phyloP scores from a whole-genome alignment of 1,140 invertebrate species.

The Papilio machaon region DNA sequence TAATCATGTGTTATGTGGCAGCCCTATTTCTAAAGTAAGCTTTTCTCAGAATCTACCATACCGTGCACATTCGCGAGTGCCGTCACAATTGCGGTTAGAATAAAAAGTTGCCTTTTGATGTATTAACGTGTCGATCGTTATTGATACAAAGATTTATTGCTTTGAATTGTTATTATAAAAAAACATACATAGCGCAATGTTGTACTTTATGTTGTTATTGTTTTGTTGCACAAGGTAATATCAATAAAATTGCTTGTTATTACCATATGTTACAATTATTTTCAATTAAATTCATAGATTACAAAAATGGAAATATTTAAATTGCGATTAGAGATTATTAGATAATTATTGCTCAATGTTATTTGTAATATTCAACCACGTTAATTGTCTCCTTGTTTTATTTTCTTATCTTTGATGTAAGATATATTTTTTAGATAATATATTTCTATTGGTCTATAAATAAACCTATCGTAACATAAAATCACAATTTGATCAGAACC shows the following conservation, averaged over 20 bases:
- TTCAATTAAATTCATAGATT: not conserved
- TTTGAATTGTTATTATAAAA: not conserved
- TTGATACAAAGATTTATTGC: constrained; percentile 5
- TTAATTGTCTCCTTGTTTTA: not conserved
- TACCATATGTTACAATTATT: not conserved
- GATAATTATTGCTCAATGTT: too few relatives aligned
- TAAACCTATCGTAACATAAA: too few relatives aligned
- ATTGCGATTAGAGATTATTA: not conserved
- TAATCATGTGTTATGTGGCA: not conserved
- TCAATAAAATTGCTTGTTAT: not conserved
- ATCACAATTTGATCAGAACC: not conserved
- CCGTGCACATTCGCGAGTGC: not conserved
- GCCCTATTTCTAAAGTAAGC: not conserved
- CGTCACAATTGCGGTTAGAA: not conserved
- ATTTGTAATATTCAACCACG: too few relatives aligned
- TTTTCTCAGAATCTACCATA: not conserved
- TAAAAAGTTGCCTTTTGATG: not conserved
- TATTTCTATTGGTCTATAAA: too few relatives aligned
- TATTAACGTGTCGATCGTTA: not conserved
- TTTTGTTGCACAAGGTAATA: not conserved
- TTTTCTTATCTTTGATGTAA: not conserved
- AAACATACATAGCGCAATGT: not conserved
- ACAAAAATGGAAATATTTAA: not conserved
- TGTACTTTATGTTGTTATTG: not conserved
- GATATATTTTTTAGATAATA: not conserved